Conservation (phyloP, 2,113 vertebrate genomes). For the Megaceryle torquata region DNA sequence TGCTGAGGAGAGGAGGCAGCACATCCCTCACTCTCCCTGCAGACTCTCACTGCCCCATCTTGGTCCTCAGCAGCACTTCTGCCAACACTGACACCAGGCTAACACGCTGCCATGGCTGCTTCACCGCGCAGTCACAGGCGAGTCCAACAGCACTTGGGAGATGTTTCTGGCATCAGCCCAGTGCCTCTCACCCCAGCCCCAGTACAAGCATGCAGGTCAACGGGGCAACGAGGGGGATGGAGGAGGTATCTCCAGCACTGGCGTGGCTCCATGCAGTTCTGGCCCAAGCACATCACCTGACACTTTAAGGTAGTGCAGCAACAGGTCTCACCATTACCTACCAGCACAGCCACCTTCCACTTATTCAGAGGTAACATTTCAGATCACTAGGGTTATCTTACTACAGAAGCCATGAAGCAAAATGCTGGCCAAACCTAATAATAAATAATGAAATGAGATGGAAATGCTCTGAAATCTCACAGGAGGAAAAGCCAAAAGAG, state of each 20-base stretch:
- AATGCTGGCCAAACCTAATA: neutral
- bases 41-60: accelerated
- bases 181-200: neutral
- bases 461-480: neutral
- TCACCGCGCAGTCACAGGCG: accelerated
- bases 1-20: neutral
- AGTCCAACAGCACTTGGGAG: neutral
- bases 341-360: neutral
- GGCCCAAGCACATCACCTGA: neutral
- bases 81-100: neutral
- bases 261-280: neutral
- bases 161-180: no score
- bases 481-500: neutral
- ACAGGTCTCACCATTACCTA: neutral
- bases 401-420: neutral
- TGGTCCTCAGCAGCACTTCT: accelerated
- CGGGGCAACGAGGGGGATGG: no score
- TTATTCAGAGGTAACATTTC: neutral
- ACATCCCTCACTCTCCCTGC: neutral
- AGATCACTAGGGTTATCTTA: neutral
- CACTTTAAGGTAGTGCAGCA: neutral
- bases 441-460: accelerated
- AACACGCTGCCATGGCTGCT: no score
- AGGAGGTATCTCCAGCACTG: accelerated
- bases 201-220: neutral